Base-by-base conservation (phyloP, 2,888 invertebrate species). In the Lutraria lutraria region DNA sequence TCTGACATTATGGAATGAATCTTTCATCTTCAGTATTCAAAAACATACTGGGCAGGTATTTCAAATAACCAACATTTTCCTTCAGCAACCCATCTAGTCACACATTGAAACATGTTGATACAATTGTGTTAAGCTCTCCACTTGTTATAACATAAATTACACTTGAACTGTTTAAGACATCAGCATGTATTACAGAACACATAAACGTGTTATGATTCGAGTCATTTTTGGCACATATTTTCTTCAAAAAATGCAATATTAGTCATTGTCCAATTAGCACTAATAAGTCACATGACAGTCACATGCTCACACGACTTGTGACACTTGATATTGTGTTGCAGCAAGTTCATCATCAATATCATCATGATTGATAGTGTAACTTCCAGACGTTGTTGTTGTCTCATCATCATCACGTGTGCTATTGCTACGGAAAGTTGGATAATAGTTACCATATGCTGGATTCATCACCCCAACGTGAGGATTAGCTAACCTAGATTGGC, bases 291-390 rank as follows among this genome's bases (percentile, higher is more conserved):
- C 76, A 76, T 76, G 76, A 34, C 8, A 19, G 43, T 80, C 34
- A 43, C 56, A 79, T 31, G 80, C 52, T 88, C 83, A 88, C 76
- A 86, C 88, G 52, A 88, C 88, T 31, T 83, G 68, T 19, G 82
- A 85, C n/a, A 86, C 76, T 54, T 81, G 89, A 76, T 87, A 86
- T 34, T 87, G 89, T 68, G 90, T 76, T 80, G 86, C 89, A 12
- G 81, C 79, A n/a, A 94, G 54, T 63, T 93, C 93, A 31, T 93
- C 93, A 31, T 93, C 93, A 34, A 93, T 56, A 10, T 93, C 93
- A 31, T 93, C 94, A 19, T 81, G 91, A 89, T 94, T 93, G n/a
- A 94, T 92, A 8, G 93, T 94, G 72, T 92, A 92, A 88, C 92
- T 92, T 43, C 92, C 92, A 6, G 92, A 92, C 15, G 92, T 92